Evolutionary conservation across 2,113 vertebrate species (phyloP).

Genomic region (Malaclemys terrapin): DNA sequence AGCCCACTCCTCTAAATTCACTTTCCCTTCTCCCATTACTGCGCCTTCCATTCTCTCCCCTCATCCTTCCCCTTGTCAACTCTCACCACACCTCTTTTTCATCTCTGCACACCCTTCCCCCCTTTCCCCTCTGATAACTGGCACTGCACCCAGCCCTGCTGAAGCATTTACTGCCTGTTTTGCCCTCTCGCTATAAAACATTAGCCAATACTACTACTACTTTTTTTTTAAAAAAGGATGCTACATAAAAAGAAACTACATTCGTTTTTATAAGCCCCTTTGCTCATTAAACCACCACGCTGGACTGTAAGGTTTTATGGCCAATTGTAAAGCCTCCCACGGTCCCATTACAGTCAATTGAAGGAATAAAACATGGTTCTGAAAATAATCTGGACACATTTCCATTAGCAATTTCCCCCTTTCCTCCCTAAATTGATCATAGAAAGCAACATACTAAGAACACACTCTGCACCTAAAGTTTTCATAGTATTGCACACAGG

Average conservation of each 20-base stretch:
- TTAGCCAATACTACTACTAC: background rate
- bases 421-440: background rate
- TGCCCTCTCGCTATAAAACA: background rate
- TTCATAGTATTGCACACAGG: background rate
- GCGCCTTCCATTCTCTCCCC: constrained; percentile 24
- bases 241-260: constrained; percentile 67
- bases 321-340: constrained; percentile 68
- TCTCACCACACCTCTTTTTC: background rate
- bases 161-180: constrained; percentile 28
- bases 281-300: constrained; percentile 53
- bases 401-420: constrained; percentile 32
- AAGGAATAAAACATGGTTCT: constrained; percentile 54
- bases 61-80: constrained; percentile 13
- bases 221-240: background rate
- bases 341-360: constrained; percentile 60
- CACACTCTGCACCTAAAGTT: background rate
- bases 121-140: constrained; percentile 28
- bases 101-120: background rate
- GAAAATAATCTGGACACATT: constrained; percentile 43
- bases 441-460: background rate
- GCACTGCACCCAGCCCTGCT: background rate
- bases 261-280: constrained; percentile 30
- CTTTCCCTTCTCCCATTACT: constrained; percentile 36
- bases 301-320: constrained; percentile 62
- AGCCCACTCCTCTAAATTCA: constrained; percentile 4